phyloP scores from a whole-genome alignment of 2,797 vertebrate species.

The Oceanodroma leucorhoa region DNA sequence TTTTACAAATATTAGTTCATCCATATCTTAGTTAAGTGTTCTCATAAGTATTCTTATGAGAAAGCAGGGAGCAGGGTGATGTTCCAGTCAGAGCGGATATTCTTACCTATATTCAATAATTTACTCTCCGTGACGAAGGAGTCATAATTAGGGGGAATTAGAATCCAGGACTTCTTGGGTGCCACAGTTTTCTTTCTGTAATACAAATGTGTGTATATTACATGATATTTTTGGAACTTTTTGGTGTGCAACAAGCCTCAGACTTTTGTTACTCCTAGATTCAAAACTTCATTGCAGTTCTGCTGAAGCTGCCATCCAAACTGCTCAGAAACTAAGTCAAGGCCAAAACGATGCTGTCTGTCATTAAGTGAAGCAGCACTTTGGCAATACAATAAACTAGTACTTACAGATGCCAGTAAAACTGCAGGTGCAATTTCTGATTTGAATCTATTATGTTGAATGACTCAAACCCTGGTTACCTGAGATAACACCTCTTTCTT shows the following conservation, averaged over 20 bases:
- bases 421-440: neutral
- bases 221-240: neutral
- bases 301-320: neutral
- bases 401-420: neutral
- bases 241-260: neutral
- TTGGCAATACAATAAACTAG: neutral
- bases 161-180: neutral
- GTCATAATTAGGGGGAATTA: neutral
- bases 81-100: neutral
- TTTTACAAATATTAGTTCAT: neutral
- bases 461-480: neutral
- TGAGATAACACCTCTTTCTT: neutral
- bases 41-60: neutral
- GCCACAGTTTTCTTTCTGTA: neutral
- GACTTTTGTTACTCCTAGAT: neutral
- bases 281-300: rapidly evolving
- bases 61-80: neutral
- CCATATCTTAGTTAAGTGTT: neutral
- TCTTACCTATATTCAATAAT: neutral
- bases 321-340: neutral
- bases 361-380: neutral
- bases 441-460: neutral
- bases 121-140: neutral
- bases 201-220: neutral
- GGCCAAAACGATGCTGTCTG: neutral